Evolutionary conservation across 2,888 invertebrate genomes (phyloP), one percentile per base, ranked within the genome.

Genomic region (Temnothorax unifasciatus): DNA sequence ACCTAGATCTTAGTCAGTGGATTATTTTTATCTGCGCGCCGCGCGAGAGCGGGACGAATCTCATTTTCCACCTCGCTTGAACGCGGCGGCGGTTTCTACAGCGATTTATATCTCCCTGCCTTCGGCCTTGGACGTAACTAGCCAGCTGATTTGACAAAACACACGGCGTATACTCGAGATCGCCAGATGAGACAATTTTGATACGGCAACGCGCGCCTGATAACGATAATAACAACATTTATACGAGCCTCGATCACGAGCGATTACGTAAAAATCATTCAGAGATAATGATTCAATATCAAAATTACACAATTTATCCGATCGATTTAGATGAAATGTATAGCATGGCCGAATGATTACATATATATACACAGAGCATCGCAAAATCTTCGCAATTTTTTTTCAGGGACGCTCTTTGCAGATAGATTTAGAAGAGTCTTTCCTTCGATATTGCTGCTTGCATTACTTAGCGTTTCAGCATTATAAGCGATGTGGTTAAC

Each of bases 1-100:
- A 85, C 87, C 85, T 85, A 87, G 86, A 86, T 88, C 84, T 90
- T 90, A 87, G 86, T 88, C 90, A 85, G 83, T 79, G 85, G 71
- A 87, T 87, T 91, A 89, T 88, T 89, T 91, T 91, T 90, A 87
- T 85, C 88, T 66, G 5, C 61, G 52, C 47, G 18, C 59, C 54
- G 79, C 73, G 77, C 85, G 73, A 73, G 57, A 61, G 44, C 79
- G 76, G 71, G 54, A 68, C 83, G 59, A 83, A 61, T 74, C 66
- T 64, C 29, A 38, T 84, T 83, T 84, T 76, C 84, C 86, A 82
- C 73, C 52, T 44, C 79, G 69, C 63, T 41, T 66, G 47, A 81
- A 61, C 52, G 44, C 8, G 34, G n/a, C 15, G 47, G 6, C 73
- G 29, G 41, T 47, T 75, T 75, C 84, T 63, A 59, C 57, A 68